A percentile compares a stretch with the other conserved stretches of the same genome.
Conservation (phyloP, 2,113 vertebrate genomes). For the Nestor notabilis region DNA sequence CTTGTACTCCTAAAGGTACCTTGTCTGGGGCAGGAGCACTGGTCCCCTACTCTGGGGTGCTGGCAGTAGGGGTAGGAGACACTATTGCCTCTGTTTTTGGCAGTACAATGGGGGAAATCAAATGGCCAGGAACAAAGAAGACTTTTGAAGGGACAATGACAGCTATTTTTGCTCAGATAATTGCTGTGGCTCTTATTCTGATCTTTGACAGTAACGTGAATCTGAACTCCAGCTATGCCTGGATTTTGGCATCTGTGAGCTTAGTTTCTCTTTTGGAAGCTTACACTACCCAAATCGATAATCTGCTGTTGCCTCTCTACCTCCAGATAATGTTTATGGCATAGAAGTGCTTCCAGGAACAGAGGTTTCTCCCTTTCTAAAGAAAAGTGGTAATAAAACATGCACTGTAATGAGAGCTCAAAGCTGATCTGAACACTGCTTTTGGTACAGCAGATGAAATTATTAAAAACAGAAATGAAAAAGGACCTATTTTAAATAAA, state of each 20-base stretch:
- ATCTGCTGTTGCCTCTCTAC: constrained; percentile 93
- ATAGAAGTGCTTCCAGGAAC: constrained; percentile 52
- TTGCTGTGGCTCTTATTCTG: constrained; percentile 92
- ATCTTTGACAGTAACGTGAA: constrained; percentile 90
- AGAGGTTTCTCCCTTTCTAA: background rate
- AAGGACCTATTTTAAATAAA: constrained; percentile 47
- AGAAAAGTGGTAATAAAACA: background rate
- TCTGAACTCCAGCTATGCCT: constrained; percentile 90
- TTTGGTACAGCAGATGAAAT: background rate
- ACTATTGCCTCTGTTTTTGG: constrained; percentile 91
- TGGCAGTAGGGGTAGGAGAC: constrained; percentile 94
- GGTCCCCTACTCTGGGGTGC: constrained; percentile 90
- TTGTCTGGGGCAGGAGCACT: constrained; percentile 84
- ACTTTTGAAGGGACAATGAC: constrained; percentile 95
- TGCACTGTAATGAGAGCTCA: background rate
- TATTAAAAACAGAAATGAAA: background rate
- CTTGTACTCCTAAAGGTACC: constrained; percentile 85
- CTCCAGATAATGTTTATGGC: constrained; percentile 92
- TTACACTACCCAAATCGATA: constrained; percentile 96
- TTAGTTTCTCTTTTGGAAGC: constrained; percentile 93
- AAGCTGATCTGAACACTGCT: background rate
- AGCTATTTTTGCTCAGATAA: constrained; percentile 94
- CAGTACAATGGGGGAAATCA: constrained; percentile 91
- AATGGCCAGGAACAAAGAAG: constrained; percentile 96
- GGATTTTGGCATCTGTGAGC: constrained; percentile 89